Conservation (phyloP, 2,888 invertebrate genomes). For the Corythucha ciliata region DNA sequence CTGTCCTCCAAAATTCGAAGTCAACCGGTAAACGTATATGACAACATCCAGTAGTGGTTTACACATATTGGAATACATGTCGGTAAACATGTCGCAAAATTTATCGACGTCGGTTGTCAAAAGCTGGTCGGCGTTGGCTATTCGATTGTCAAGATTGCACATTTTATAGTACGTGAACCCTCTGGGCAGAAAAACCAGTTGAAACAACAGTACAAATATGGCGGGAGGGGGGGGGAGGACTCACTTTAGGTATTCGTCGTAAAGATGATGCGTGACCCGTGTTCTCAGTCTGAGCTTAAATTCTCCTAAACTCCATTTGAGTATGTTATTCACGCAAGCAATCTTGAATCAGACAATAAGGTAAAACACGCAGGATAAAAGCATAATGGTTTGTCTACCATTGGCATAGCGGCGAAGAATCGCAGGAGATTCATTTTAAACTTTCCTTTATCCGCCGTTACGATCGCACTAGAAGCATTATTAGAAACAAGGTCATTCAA, state of each 20-base stretch:
- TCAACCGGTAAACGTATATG: conserved; percentile 84
- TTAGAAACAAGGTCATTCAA: too few species aligned
- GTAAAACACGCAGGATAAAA: not conserved
- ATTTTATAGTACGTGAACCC: conserved; percentile 96
- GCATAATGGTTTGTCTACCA: conserved; percentile 50
- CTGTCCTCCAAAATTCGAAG: conserved; percentile 72
- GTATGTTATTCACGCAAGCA: conserved; percentile 22
- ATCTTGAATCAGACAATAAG: not conserved
- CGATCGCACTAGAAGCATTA: conserved; percentile 82
- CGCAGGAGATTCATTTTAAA: conserved; percentile 67
- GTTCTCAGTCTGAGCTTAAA: conserved; percentile 82
- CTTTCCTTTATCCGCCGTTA: conserved; percentile 68
- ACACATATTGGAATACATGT: conserved; percentile 91
- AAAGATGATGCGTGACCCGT: conserved; percentile 75
- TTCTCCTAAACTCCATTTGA: conserved; percentile 80
- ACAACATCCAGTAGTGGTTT: conserved; percentile 92
- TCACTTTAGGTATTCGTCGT: conserved; percentile 87
- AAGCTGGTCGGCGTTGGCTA: conserved; percentile 91
- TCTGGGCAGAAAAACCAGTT: conserved; percentile 44
- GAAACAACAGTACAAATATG: not conserved
- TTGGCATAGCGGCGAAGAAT: conserved; percentile 77
- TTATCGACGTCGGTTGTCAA: conserved; percentile 94
- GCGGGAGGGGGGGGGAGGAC: conserved; percentile 40
- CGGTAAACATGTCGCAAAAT: conserved; percentile 91
- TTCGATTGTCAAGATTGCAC: conserved; percentile 87